These are phyloP conservation scores for Rhegmatorhina hoffmannsi DNA, from an alignment of 2,113 vertebrate species.

Conservation along the genomic window DNA sequence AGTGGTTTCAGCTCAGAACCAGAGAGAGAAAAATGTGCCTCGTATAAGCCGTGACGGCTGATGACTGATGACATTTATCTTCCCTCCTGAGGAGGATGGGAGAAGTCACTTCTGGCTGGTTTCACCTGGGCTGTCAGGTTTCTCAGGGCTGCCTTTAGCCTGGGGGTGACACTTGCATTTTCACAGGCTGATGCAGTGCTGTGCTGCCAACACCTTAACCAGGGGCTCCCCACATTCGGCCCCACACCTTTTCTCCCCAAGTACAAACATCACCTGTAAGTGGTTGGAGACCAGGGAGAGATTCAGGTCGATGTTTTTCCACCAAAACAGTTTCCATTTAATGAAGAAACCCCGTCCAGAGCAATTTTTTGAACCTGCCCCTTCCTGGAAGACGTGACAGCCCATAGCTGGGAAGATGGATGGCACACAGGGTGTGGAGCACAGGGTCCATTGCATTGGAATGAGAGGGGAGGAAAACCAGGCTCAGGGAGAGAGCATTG, in stretches of 20 bases:
- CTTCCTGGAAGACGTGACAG: neutral
- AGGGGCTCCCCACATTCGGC: neutral
- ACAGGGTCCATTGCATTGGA: neutral
- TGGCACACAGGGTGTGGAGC: accelerated
- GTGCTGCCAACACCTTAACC: neutral
- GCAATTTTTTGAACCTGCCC: neutral
- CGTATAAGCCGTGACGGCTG: neutral
- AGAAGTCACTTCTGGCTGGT: slow-evolving; percentile 46
- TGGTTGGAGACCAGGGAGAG: accelerated
- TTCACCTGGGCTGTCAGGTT: slow-evolving; percentile 40
- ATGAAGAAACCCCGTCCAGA: neutral
- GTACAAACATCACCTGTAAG: neutral
- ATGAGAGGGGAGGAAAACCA: neutral
- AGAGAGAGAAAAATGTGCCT: slow-evolving; percentile 32
- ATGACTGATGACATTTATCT: slow-evolving; percentile 67
- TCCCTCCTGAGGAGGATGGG: neutral
- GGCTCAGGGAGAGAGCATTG: accelerated
- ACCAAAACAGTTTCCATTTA: neutral
- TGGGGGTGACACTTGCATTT: neutral
- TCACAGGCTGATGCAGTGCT: accelerated
- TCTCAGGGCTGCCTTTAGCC: neutral
- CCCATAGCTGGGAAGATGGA: neutral
- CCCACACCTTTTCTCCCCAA: neutral
- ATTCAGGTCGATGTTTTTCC: neutral
- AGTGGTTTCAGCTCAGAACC: neutral